Evolutionary conservation across 2,888 invertebrate species (phyloP), one percentile per base, ranked within the genome.

Genomic region (Lordiphosa fenestrarum): DNA sequence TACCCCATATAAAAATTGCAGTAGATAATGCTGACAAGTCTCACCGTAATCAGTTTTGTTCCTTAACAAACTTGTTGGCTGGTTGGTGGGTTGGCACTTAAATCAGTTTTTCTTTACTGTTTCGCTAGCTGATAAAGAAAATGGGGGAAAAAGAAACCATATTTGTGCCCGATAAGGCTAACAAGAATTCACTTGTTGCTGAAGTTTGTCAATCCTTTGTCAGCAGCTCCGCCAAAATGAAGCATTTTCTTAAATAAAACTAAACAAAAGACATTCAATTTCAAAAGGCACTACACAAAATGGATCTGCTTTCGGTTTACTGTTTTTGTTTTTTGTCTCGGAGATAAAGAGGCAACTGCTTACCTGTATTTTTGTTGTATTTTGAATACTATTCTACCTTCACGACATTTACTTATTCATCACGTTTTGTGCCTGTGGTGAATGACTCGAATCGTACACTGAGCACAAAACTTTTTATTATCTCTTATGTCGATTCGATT

Each of bases 51-150:
- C 64, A 40, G 33, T 19, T 46, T 57, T 13, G 4, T 30, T 44
- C 42, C 30, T 30, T 44, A 30, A 10, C 42, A 30, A 44, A 44
- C 42, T 12, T 12, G 13, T 44, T 37, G 42, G 36, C 41, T 54
- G 61, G 13, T 50, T 50, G n/a, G n/a, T n/a, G 23, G 53, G 53
- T 54, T 21, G 40, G 59, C 42, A 36, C 48, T 48, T 33, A 64
- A 80, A 83, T 60, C 61, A 80, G 58, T 57, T 75, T 53, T 44
- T 12, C 38, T 21, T 41, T 61, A n/a, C 30, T 53, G 15, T 58
- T 61, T 64, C 15, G 44, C 10, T 10, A 49, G 13, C 59, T 62
- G 49, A 66, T 66, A 49, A 66, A 66, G 44, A 12, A 33, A 61
- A 15, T 9, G 35, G 6, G 30, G 30, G 30, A 19, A 56, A 41